phyloP scores from a whole-genome alignment of 2,797 vertebrate genomes.

The Telmatherina bonti region DNA sequence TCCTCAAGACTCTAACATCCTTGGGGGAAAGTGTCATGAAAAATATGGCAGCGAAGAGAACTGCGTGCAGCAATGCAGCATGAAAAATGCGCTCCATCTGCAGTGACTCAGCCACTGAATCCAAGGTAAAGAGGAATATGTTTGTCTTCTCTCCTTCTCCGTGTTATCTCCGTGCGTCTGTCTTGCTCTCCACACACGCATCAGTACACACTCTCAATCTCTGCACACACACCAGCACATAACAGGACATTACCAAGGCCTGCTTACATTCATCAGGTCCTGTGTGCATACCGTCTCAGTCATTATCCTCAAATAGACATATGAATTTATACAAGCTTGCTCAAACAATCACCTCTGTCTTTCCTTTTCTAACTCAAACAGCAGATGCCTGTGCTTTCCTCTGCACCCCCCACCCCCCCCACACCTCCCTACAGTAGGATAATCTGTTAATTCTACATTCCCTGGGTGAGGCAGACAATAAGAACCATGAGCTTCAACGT shows the following conservation, averaged over 20 bases:
- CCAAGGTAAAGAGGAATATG: slow-evolving; percentile 72
- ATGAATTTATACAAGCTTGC: slow-evolving; percentile 50
- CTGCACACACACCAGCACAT: slow-evolving; percentile 7
- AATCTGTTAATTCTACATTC: slow-evolving; percentile 80
- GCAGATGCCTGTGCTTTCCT: slow-evolving; percentile 52
- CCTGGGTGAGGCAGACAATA: slow-evolving; percentile 68
- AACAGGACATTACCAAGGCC: slow-evolving; percentile 43
- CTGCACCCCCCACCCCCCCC: background rate
- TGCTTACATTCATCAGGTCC: slow-evolving; percentile 60
- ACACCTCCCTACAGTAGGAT: slow-evolving; percentile 43
- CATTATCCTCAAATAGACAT: slow-evolving; percentile 66
- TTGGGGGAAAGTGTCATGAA: slow-evolving; percentile 70
- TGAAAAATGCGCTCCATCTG: slow-evolving; percentile 80
- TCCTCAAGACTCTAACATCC: slow-evolving; percentile 66
- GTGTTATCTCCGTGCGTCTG: slow-evolving; percentile 26
- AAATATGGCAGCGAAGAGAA: slow-evolving; percentile 66
- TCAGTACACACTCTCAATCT: slow-evolving; percentile 38
- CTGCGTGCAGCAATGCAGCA: slow-evolving; percentile 74
- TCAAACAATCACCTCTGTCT: slow-evolving; percentile 69
- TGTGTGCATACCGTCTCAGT: slow-evolving; percentile 41
- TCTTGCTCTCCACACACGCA: slow-evolving; percentile 38
- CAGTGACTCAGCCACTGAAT: slow-evolving; percentile 77
- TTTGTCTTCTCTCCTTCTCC: slow-evolving; percentile 54
- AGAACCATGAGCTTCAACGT: slow-evolving; percentile 53
- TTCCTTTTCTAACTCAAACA: slow-evolving; percentile 66